Base-by-base conservation (phyloP, 2,797 vertebrate species). In the Sebastes iracundus region DNA sequence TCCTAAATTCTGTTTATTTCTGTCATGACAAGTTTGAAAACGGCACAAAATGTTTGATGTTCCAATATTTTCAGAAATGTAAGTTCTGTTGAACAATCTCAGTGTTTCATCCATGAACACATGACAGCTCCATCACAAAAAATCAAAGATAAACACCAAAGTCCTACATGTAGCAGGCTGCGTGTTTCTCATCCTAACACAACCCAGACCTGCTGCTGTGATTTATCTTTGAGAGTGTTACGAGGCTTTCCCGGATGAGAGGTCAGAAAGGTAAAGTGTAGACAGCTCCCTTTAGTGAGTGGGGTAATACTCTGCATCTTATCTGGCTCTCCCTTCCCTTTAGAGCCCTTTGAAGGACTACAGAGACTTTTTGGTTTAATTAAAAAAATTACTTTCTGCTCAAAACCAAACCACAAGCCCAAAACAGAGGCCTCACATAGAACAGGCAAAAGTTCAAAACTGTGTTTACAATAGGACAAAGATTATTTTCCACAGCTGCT, bases 191-290 rank as follows among this genome's bases (percentile, higher is more conserved):
- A 12, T 81, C 74, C 83, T 90, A 93, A 94, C 88, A 88, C 83
- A 92, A 88, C 60, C 88, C 92, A 94, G 92, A 82, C 88, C 92
- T 83, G 86, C 88, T 7, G 82, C 88, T 7, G 82, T 82, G 92
- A 94, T 93, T 91, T 92, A 94, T 93, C 87, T 88, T 25, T 3
- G 25, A 22, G 64, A 58, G 80, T 16, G 73, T 88, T 90, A 86
- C 79, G 5, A 89, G 87, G 82, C 78, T 86, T 89, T 91, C 86
- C 89, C 87, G 86, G 83, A 88, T 61, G 49, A 92, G 89, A 81
- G 92, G 91, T 93, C 92, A 91, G n/a, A 72, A 72, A 85, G 87
- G 83, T 85, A 84, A 81, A 65, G 69, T 58, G 78, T 59, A 87
- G 83, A 74, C 66, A 3, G 62, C 61, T 83, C 75, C 70, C 59